Percentiles rank a stretch among this genome's conserved stretches.
These are phyloP conservation scores for Sapajus apella DNA, from an alignment of 2,113 vertebrate genomes.

Conservation along the genomic window DNA sequence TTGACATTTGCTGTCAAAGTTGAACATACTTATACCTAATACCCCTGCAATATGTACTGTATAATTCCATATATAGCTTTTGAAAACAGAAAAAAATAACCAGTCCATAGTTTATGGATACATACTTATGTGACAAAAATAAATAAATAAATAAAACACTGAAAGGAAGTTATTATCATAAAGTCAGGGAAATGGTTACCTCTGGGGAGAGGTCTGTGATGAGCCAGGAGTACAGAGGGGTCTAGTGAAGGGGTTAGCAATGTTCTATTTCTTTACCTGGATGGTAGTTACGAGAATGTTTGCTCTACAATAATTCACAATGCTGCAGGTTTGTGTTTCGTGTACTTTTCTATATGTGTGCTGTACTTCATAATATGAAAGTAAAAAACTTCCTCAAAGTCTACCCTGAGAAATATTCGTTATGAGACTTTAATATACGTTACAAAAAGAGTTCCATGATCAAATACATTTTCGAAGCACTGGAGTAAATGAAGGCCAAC, in stretches of 20 bases:
- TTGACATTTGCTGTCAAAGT: neutral
- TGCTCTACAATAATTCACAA: neutral
- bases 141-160: neutral
- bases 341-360: neutral
- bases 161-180: neutral
- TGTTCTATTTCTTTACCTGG: slow-evolving; percentile 25
- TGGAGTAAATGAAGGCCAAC: slow-evolving; percentile 22
- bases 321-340: neutral
- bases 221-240: neutral
- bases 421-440: slow-evolving; percentile 14
- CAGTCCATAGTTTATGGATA: neutral
- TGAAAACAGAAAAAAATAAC: neutral
- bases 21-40: neutral
- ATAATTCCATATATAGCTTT: neutral
- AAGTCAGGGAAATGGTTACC: neutral
- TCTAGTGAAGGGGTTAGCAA: neutral
- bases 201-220: neutral
- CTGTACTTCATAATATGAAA: neutral
- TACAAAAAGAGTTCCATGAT: slow-evolving; percentile 1
- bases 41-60: neutral
- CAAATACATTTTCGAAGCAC: slow-evolving; percentile 11
- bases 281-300: neutral
- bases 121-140: neutral
- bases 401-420: neutral
- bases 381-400: neutral